phyloP scores from a whole-genome alignment of 2,797 vertebrate genomes.

The Pyrrhura leucotis region DNA sequence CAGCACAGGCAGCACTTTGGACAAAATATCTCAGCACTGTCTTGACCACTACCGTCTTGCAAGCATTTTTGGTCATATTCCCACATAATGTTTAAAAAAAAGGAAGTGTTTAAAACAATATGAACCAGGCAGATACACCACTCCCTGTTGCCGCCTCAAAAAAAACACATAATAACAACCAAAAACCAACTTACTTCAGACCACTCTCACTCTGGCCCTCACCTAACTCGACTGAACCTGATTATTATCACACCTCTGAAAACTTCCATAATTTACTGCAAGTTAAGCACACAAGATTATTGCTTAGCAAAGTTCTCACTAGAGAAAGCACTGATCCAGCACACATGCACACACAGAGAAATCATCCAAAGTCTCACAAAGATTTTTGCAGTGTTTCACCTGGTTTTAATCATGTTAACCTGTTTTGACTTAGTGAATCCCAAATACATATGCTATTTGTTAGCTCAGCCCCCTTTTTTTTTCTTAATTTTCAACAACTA shows the following conservation, averaged over 20 bases:
- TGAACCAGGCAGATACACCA: neutral
- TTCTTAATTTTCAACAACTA: neutral
- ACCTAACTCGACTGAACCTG: neutral
- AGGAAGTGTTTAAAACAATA: neutral
- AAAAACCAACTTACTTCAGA: neutral
- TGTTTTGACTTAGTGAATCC: neutral
- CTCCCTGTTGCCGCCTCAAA: neutral
- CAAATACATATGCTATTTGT: neutral
- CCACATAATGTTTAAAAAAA: neutral
- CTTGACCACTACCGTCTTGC: neutral
- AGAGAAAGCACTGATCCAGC: neutral
- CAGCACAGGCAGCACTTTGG: neutral
- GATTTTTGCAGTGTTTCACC: neutral
- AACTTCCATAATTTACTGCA: neutral
- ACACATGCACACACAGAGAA: neutral
- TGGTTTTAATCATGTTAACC: neutral
- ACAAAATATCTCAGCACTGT: neutral
- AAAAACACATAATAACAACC: too few species aligned
- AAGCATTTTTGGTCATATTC: neutral
- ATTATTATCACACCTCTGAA: neutral
- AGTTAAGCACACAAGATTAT: neutral
- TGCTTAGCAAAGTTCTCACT: neutral
- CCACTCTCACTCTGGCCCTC: neutral
- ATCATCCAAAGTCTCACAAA: neutral
- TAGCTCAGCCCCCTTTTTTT: neutral